phyloP scores from a whole-genome alignment of 1,140 invertebrate genomes.

The Atopsyche davidsoni region DNA sequence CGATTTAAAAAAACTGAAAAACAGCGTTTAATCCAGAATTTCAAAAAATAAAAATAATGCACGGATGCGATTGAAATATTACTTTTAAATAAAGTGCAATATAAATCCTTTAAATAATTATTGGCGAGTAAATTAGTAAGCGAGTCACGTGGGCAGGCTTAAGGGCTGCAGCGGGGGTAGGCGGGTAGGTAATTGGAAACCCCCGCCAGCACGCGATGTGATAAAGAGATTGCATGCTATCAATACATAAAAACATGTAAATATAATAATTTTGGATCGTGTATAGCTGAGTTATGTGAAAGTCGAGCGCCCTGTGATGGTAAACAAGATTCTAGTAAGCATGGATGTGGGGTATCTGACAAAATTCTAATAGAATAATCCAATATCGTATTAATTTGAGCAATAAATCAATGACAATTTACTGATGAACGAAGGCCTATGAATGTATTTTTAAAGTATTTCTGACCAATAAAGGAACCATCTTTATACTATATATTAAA shows the following conservation, averaged over 20 bases:
- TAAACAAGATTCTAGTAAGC: too few relatives aligned
- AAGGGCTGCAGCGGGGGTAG: slow-evolving; percentile 3
- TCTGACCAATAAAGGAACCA: too few relatives aligned
- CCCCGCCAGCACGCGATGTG: slow-evolving; percentile 22
- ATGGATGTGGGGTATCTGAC: too few relatives aligned
- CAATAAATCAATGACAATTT: too few relatives aligned
- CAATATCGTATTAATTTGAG: too few relatives aligned
- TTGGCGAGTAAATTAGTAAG: slow-evolving; percentile 19
- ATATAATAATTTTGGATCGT: slow-evolving; percentile 30
- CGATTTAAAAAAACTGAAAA: too few relatives aligned
- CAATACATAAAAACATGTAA: slow-evolving; percentile 28
- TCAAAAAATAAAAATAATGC: too few relatives aligned
- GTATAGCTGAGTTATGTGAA: slow-evolving; percentile 25
- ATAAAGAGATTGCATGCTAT: slow-evolving; percentile 29
- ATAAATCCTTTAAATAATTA: slow-evolving; percentile 14
- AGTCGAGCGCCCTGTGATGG: neutral
- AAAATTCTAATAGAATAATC: too few relatives aligned
- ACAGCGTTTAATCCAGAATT: too few relatives aligned
- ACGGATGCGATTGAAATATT: neutral
- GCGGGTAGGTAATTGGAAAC: slow-evolving; percentile 11
- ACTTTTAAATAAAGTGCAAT: slow-evolving; percentile 1
- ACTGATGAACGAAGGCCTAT: too few relatives aligned
- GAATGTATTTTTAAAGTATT: too few relatives aligned
- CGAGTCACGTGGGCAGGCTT: slow-evolving; percentile 1
- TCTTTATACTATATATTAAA: too few relatives aligned